Evolutionary conservation across 2,888 invertebrate genomes (phyloP).

Genomic region (Epiblema foenella): DNA sequence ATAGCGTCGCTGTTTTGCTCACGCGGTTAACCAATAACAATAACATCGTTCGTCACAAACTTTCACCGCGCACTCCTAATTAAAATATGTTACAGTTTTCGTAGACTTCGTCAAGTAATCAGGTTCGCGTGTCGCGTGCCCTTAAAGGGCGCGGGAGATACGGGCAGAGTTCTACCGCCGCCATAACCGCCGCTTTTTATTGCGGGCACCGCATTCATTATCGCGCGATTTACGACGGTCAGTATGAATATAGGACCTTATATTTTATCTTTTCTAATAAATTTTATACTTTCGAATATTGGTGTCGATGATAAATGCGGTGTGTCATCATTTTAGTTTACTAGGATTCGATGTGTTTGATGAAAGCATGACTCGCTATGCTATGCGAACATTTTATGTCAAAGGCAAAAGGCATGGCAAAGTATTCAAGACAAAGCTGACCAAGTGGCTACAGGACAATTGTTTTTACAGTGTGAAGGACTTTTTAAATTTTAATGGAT

Average conservation of each 20-base stretch:
- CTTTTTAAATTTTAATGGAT: too few relatives aligned
- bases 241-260: constrained; percentile 52
- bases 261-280: constrained; percentile 29
- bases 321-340: background rate
- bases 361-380: too few relatives aligned
- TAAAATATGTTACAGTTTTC: constrained; percentile 25
- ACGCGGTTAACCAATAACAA: background rate
- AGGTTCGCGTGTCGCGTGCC: constrained; percentile 12
- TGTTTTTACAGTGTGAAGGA: too few relatives aligned
- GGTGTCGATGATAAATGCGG: background rate
- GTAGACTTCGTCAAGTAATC: constrained; percentile 14
- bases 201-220: constrained; percentile 68
- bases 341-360: background rate
- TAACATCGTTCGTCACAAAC: background rate
- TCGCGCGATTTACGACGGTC: constrained; percentile 56
- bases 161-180: constrained; percentile 42
- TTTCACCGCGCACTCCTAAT: constrained; percentile 8
- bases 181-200: constrained; percentile 59
- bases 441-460: too few relatives aligned
- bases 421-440: too few relatives aligned
- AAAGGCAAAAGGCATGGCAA: too few relatives aligned
- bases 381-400: too few relatives aligned
- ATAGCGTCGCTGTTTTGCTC: background rate
- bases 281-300: constrained; percentile 6
- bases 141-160: constrained; percentile 9